Evolutionary conservation across 2,113 vertebrate genomes (phyloP).

Genomic region (Channa argus): DNA sequence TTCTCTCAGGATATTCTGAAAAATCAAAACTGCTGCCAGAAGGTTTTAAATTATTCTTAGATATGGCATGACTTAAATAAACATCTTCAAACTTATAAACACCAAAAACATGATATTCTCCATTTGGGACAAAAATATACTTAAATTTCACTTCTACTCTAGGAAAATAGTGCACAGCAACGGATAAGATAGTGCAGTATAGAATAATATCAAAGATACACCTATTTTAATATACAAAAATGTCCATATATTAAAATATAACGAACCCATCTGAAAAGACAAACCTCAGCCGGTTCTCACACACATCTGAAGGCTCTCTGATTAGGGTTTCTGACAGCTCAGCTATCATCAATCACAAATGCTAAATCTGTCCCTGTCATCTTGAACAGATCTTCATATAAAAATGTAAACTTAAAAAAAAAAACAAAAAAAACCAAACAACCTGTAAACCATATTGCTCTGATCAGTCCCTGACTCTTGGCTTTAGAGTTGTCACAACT

Average conservation of each 20-base stretch:
- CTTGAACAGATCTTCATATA: constrained; percentile 13
- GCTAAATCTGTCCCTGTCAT: constrained; percentile 10
- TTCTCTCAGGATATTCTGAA: constrained; percentile 33
- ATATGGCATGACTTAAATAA: constrained; percentile 50
- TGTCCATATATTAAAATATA: constrained; percentile 77
- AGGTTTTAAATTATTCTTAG: constrained; percentile 15
- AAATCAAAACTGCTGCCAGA: constrained; percentile 16
- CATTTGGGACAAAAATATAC: constrained; percentile 78
- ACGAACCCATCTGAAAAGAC: constrained; percentile 51
- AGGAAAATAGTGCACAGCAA: constrained; percentile 81
- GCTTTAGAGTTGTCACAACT: background rate
- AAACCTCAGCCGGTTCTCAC: constrained; percentile 34
- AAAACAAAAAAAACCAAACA: background rate
- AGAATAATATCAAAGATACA: constrained; percentile 64
- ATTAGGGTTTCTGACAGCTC: constrained; percentile 66
- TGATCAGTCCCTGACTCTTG: constrained; percentile 22
- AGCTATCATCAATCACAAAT: constrained; percentile 62
- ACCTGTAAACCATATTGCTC: constrained; percentile 52
- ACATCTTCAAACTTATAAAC: constrained; percentile 37
- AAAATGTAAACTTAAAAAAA: constrained; percentile 9
- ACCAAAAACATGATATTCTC: constrained; percentile 49
- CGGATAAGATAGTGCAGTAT: constrained; percentile 53
- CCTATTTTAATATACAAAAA: constrained; percentile 69
- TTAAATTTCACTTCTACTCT: constrained; percentile 71
- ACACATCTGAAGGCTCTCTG: constrained; percentile 35